Base-by-base conservation (phyloP, 2,113 vertebrate species). In the Willisornis vidua region DNA sequence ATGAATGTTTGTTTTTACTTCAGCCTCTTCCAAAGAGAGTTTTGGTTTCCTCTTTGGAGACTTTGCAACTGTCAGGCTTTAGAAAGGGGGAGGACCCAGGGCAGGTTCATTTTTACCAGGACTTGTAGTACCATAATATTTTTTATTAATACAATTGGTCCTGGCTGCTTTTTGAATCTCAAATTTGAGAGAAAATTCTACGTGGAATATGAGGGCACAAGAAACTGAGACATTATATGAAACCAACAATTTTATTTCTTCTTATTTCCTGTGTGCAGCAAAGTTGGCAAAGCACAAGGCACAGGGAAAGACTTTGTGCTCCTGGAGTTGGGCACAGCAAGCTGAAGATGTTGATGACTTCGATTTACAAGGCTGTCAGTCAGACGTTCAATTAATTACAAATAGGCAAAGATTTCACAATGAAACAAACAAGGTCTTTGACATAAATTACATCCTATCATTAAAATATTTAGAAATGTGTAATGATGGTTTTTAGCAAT, bases 401-500 rank as follows among this genome's bases (percentile, higher is more conserved):
- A 97, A 96, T 88, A 95, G 87, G 95, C 57, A 73, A 58, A 88
- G 79, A 96, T 97, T 92, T 94, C 66, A 70, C 72, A 52, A 31
- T 52, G 92, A 97, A 97, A 94, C 48, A 97, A 97, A 83, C 31
- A 92, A 79, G 58, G 52, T 85, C 87, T 97, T 71, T 95, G 83
- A 92, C 89, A 90, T 91, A 85, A 95, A 83, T 94, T 94, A 77
- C 54, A 84, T 97, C 95, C 70, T 90, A 87, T 63, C 93, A 62
- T 94, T 94, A 95, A 95, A 97, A 96, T 96, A 91, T 94, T 96
- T 94, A 77, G 87, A 89, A 90, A 91, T 84, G 66, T 73, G 33
- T 85, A 92, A 91, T 94, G 85, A 95, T 71, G 55, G 59, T 86
- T 75, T 94, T 96, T 90, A 79, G 73, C 48, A 59, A 49, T 41